Evolutionary conservation across 2,888 invertebrate genomes (phyloP).

Genomic region (Argynnis bischoffii): DNA sequence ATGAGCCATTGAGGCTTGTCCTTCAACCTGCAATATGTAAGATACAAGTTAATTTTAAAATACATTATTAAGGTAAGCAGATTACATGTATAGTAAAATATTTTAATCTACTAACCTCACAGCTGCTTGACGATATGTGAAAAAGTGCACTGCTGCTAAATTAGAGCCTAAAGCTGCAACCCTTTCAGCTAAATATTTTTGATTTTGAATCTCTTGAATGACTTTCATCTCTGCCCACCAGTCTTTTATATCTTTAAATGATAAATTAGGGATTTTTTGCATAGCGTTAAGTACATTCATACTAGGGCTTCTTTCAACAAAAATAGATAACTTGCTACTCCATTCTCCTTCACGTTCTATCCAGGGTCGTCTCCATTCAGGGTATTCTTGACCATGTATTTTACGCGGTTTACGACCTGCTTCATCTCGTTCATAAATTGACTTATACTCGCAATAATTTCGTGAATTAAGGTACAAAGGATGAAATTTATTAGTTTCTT

Average conservation of each 20-base stretch:
- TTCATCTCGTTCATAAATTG: slow-evolving; percentile 66
- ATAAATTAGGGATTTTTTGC: slow-evolving; percentile 79
- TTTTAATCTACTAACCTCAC: slow-evolving; percentile 76
- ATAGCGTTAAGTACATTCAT: slow-evolving; percentile 67
- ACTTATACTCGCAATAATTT: slow-evolving; percentile 62
- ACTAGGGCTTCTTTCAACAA: slow-evolving; percentile 71
- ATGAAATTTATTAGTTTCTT: slow-evolving; percentile 40
- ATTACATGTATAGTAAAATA: background rate
- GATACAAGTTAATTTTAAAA: background rate
- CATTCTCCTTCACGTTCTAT: slow-evolving; percentile 82
- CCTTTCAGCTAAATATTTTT: slow-evolving; percentile 83
- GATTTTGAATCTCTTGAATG: slow-evolving; percentile 79
- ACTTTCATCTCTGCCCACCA: slow-evolving; percentile 82
- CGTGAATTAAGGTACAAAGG: slow-evolving; percentile 47
- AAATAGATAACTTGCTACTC: slow-evolving; percentile 81
- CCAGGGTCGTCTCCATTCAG: slow-evolving; percentile 85
- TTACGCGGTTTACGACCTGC: slow-evolving; percentile 58
- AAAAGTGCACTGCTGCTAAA: slow-evolving; percentile 93
- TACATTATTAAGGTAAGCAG: background rate
- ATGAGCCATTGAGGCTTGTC: slow-evolving; percentile 80
- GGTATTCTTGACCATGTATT: slow-evolving; percentile 69
- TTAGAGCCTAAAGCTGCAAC: slow-evolving; percentile 87
- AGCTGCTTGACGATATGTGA: slow-evolving; percentile 88
- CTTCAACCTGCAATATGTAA: slow-evolving; percentile 64
- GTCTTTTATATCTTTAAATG: slow-evolving; percentile 69